A percentile compares a stretch with the other conserved stretches of the same genome.
phyloP scores from a whole-genome alignment of 2,888 invertebrate genomes.

The Mechanitis messenoides region DNA sequence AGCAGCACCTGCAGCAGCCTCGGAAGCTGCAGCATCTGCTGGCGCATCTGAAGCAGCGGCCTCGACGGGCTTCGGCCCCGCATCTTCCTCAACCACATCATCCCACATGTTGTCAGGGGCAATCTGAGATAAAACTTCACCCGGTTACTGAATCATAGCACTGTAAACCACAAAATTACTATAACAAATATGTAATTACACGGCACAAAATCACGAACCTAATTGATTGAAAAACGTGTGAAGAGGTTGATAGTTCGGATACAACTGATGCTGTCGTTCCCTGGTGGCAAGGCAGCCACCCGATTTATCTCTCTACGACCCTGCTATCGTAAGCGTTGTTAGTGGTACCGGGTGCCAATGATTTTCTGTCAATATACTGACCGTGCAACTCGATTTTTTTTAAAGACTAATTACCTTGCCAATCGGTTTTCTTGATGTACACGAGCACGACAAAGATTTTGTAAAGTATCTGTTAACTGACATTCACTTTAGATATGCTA shows the following conservation, averaged over 20 bases:
- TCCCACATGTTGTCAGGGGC: conserved; percentile 72
- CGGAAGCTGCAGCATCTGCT: conserved; percentile 43
- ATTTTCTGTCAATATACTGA: conserved; percentile 70
- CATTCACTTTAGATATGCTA: conserved; percentile 17
- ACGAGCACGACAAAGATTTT: conserved; percentile 24
- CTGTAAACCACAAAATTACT: conserved; percentile 7
- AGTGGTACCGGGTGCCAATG: conserved; percentile 62
- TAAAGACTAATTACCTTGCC: conserved; percentile 56
- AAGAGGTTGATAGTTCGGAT: conserved; percentile 65
- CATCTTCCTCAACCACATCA: conserved; percentile 74
- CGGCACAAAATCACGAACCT: conserved; percentile 52
- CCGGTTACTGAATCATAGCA: conserved; percentile 27
- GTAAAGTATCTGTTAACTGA: conserved; percentile 32
- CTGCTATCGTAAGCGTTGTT: conserved; percentile 62
- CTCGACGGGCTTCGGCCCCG: conserved; percentile 38
- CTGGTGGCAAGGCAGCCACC: conserved; percentile 59
- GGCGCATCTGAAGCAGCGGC: conserved; percentile 44
- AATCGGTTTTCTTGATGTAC: conserved; percentile 41
- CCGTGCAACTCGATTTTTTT: conserved; percentile 63
- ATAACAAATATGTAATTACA: conserved; percentile 9
- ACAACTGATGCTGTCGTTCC: conserved; percentile 58
- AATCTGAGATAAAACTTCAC: conserved; percentile 60
- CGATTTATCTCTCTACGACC: conserved; percentile 71
- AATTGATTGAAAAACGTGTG: conserved; percentile 63
- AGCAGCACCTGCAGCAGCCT: conserved; percentile 34